Percentiles rank a stretch among this genome's conserved stretches.
phyloP scores from a whole-genome alignment of 2,113 vertebrate genomes.

The Chrysemys picta region DNA sequence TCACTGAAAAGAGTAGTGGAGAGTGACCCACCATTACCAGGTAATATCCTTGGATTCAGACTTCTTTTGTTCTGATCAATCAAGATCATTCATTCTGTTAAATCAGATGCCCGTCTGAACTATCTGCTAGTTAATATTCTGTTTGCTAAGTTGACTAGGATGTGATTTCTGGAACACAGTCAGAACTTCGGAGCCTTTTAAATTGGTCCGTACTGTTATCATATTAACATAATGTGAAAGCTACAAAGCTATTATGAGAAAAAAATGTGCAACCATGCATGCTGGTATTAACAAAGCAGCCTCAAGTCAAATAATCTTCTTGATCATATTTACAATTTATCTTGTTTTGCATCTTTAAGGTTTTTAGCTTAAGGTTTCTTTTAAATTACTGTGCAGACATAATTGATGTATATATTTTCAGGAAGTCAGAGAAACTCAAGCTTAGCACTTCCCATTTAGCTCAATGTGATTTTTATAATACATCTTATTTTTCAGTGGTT shows the following conservation, averaged over 20 bases:
- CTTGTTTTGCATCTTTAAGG: background rate
- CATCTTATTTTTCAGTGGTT: background rate
- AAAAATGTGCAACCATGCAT: background rate
- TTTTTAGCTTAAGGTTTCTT: background rate
- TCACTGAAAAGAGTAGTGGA: background rate
- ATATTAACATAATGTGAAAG: background rate
- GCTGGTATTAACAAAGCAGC: background rate
- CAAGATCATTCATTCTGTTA: background rate
- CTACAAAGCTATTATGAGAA: background rate
- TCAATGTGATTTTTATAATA: background rate
- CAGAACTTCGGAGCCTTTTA: background rate
- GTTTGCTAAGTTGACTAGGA: background rate
- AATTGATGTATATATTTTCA: background rate
- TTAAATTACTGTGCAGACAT: background rate
- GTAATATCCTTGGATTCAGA: background rate
- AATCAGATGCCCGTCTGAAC: too few relatives aligned
- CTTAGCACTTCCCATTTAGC: background rate
- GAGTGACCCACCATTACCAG: background rate
- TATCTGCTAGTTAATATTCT: background rate
- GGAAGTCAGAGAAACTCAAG: background rate
- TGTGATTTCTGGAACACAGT: background rate
- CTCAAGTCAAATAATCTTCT: background rate
- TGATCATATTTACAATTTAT: background rate
- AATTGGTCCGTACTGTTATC: background rate
- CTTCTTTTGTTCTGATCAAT: background rate